phyloP scores from a whole-genome alignment of 2,113 vertebrate species.

The Felis chaus region DNA sequence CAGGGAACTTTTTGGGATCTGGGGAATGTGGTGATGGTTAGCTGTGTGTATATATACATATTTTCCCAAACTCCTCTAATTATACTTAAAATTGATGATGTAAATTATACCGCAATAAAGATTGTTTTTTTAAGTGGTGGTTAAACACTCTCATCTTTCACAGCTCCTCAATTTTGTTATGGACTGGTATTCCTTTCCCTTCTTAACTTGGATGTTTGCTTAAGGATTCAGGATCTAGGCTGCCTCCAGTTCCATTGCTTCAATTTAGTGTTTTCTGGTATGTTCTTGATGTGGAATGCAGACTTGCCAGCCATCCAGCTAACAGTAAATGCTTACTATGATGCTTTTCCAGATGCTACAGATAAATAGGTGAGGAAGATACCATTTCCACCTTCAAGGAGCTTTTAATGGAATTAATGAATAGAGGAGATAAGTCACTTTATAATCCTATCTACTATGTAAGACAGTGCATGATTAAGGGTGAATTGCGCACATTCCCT shows the following conservation, averaged over 20 bases:
- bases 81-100: background rate
- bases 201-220: background rate
- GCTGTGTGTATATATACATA: background rate
- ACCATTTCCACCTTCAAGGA: background rate
- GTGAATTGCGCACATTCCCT: too few relatives aligned
- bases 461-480: background rate
- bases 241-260: background rate
- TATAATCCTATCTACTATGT: fast-evolving
- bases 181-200: background rate
- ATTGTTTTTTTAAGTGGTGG: background rate
- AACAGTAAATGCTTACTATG: background rate
- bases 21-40: background rate
- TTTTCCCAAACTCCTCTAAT: background rate
- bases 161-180: background rate
- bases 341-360: background rate
- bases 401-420: background rate
- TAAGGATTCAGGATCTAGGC: background rate
- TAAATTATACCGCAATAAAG: background rate
- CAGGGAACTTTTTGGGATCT: background rate
- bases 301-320: background rate
- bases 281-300: background rate
- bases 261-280: background rate
- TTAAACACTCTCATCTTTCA: background rate
- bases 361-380: background rate
- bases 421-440: background rate